Base-by-base conservation (phyloP, 2,113 vertebrate species). In the Cygnus atratus region DNA sequence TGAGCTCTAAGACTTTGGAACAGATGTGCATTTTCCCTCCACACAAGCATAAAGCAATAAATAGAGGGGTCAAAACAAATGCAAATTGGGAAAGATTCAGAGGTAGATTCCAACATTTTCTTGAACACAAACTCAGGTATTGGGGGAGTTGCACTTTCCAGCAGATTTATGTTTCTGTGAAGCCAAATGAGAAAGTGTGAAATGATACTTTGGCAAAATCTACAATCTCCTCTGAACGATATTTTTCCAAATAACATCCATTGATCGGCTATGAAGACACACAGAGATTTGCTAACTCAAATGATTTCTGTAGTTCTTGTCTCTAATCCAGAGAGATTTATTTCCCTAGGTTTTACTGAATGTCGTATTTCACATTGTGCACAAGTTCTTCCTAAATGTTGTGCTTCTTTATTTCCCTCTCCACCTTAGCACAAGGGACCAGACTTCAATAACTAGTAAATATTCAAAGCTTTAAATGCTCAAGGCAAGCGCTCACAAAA, bases 201-300 rank as follows among this genome's bases (percentile, higher is more conserved):
- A 94, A 52, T 66, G 20, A 44, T 46, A 0, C 0, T 62, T 92
- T 85, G 62, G 39, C 39, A 65, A 41, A 65, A 65, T 29, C 62
- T 41, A 65, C 39, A 9, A 65, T 65, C 62, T 31, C 70, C 54
- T 72, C 35, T 54, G 48, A 54, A 21, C 13, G 10, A 72, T 78
- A 65, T 78, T 93, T 94, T 31, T 82, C 76, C 83, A 93, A 84
- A 80, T 78, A 94, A 52, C 73, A 72, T 63, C 57, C 88, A 89
- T 93, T 91, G 87, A 92, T 93, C 6, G 0, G 39, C 84, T 90
- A 16, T 50, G 31, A 90, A 93, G 61, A 62, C 84, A 15, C 83
- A 88, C 35, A 22, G 66, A 43, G 66, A 82, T 92, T 93, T 92
- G 43, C 57, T 43, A 92, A 48, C 74, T 93, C 84, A 75, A 28